phyloP scores from a whole-genome alignment of 2,797 vertebrate genomes.

The Xiphorhynchus erythropygius region DNA sequence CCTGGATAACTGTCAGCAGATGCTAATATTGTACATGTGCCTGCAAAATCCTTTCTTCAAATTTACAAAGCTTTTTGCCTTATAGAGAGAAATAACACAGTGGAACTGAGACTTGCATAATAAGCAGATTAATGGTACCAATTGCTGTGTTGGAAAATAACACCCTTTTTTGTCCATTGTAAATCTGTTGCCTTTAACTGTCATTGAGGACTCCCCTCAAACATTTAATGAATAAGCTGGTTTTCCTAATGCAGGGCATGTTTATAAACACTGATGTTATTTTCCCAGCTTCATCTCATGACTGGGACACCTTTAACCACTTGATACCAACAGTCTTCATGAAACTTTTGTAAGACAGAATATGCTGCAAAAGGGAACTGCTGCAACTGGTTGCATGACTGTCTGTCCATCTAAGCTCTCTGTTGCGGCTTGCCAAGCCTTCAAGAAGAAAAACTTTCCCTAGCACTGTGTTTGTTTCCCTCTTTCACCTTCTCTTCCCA shows the following conservation, averaged over 20 bases:
- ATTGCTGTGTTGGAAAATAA: background rate
- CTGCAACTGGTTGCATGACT: background rate
- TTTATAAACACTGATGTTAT: background rate
- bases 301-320: background rate
- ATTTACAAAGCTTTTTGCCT: constrained; percentile 40
- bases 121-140: constrained; percentile 17
- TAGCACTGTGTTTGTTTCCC: background rate
- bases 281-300: background rate
- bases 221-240: background rate
- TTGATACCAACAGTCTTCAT: background rate
- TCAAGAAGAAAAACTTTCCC: background rate
- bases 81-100: background rate
- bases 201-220: background rate
- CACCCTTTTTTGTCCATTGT: background rate
- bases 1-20: background rate
- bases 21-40: background rate
- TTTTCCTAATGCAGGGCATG: background rate
- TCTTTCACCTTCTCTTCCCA: background rate
- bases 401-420: background rate
- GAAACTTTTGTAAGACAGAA: background rate
- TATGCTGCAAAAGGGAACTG: background rate
- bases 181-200: background rate
- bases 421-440: background rate
- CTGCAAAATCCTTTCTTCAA: constrained; percentile 42
- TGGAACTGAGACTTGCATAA: background rate